These are phyloP conservation scores for Varanus komodoensis DNA, from an alignment of 2,113 vertebrate species.

Conservation along the genomic window DNA sequence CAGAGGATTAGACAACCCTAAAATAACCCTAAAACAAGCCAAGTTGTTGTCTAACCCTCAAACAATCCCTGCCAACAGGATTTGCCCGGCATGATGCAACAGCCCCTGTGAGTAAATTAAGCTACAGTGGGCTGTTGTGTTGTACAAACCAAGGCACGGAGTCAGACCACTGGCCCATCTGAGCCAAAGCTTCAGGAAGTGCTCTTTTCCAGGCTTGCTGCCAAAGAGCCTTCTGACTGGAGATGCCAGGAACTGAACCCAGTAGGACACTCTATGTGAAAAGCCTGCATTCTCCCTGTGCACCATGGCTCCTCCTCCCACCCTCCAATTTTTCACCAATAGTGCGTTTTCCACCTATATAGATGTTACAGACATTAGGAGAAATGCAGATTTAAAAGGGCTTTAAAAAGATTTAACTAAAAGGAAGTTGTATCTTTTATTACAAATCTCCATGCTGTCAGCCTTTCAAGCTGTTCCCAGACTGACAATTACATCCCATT, in stretches of 20 bases:
- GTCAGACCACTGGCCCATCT: neutral
- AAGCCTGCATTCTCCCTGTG: neutral
- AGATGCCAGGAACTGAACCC: neutral
- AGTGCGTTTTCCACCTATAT: neutral
- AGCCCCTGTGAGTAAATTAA: too few species aligned
- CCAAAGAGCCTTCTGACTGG: neutral
- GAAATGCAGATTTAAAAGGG: conserved; percentile 21
- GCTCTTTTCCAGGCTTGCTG: neutral
- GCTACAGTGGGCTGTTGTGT: too few species aligned
- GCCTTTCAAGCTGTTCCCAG: conserved; percentile 48
- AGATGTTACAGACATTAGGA: conserved; percentile 28
- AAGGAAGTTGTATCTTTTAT: conserved; percentile 21
- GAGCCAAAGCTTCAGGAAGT: neutral
- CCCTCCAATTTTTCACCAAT: neutral
- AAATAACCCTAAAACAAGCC: too few species aligned
- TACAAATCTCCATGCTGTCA: conserved; percentile 6
- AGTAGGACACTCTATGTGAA: neutral
- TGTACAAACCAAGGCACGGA: neutral
- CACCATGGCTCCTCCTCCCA: neutral
- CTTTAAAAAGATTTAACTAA: neutral
- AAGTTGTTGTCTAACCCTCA: too few species aligned
- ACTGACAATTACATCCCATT: conserved; percentile 32
- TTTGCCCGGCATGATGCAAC: too few species aligned
- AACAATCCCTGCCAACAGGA: neutral
- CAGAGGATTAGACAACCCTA: too few species aligned